These are phyloP conservation scores for Megamerina dolium DNA, from an alignment of 2,888 invertebrate genomes.

Conservation along the genomic window DNA sequence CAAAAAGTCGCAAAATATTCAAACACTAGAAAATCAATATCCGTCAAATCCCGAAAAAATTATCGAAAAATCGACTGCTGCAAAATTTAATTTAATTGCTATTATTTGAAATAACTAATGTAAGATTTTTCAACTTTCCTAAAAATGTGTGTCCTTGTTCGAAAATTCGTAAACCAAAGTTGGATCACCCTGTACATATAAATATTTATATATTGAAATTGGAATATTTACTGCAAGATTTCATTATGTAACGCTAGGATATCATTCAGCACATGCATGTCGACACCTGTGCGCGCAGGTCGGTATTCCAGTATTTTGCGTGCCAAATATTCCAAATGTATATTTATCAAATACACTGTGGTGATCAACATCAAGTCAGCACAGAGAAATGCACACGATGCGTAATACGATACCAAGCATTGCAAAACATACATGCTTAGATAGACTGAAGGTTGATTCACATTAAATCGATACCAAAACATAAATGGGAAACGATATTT, in stretches of 20 bases:
- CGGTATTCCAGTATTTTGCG: constrained; percentile 18
- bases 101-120: too few species aligned
- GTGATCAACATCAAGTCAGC: constrained; percentile 23
- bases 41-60: too few species aligned
- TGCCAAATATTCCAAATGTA: constrained; percentile 25
- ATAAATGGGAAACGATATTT: constrained; percentile 20
- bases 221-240: constrained; percentile 14
- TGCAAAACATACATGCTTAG: constrained; percentile 17
- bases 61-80: too few species aligned
- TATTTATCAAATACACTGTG: constrained; percentile 22
- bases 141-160: too few species aligned
- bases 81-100: too few species aligned
- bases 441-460: constrained; percentile 4
- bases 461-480: constrained; percentile 18
- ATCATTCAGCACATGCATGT: constrained; percentile 15
- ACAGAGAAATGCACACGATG: constrained; percentile 19
- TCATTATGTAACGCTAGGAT: constrained; percentile 21
- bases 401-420: constrained; percentile 8
- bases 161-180: too few species aligned
- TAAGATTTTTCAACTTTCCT: too few species aligned
- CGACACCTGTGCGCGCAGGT: constrained; percentile 19
- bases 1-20: too few species aligned
- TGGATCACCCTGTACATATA: too few species aligned
- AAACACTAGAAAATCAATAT: too few species aligned
- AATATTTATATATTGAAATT: too few species aligned